Evolutionary conservation across 2,113 vertebrate species (phyloP).

Genomic region (Nyctibius bracteatus): DNA sequence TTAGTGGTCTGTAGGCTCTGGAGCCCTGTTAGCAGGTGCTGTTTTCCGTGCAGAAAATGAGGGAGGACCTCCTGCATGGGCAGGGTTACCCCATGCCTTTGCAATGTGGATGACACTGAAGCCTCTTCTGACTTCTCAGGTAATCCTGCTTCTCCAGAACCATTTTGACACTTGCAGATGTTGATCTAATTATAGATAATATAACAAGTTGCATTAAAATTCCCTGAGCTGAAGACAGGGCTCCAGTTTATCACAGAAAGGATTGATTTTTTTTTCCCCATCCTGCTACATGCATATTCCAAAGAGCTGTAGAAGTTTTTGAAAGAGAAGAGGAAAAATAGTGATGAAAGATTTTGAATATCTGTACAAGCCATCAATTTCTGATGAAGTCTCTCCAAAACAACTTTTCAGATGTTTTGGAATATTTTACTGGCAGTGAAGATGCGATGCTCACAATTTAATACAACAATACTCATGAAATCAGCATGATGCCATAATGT

Average conservation of each 20-base stretch:
- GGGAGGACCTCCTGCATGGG: background rate
- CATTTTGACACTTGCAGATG: background rate
- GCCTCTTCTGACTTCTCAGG: background rate
- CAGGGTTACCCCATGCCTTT: background rate
- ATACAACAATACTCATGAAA: background rate
- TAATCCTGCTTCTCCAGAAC: background rate
- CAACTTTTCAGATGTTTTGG: background rate
- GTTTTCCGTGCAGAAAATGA: background rate
- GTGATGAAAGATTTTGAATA: background rate
- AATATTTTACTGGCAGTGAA: background rate
- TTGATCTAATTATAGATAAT: background rate
- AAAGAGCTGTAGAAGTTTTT: background rate
- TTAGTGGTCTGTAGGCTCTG: background rate
- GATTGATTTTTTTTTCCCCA: background rate
- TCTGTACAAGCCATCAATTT: background rate
- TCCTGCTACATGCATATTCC: background rate
- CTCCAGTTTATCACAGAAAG: background rate
- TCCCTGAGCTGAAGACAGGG: background rate
- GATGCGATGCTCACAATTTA: background rate
- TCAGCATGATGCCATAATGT: background rate
- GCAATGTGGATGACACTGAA: background rate
- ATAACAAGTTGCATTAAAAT: background rate
- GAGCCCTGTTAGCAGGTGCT: background rate
- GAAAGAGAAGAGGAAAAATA: background rate
- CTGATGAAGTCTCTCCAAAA: background rate